Base-by-base conservation (phyloP, 1,140 invertebrate species). In the Drosophila kohkoa region DNA sequence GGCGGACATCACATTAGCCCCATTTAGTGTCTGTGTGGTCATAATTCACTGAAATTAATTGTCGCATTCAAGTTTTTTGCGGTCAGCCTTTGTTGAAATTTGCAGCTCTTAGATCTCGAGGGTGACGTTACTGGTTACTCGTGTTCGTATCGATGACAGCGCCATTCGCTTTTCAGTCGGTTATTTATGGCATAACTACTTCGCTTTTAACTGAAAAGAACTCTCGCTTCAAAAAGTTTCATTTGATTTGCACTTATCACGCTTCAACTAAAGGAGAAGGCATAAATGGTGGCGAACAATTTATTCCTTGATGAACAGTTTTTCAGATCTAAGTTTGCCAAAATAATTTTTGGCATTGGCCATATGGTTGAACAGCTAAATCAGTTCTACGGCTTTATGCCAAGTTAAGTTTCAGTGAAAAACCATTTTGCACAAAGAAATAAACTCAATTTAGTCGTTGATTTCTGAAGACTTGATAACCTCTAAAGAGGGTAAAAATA, bases 31-130 rank as follows among this genome's bases (percentile, higher is more conserved):
- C 83, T 75, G 60, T 79, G 85, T 67, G 83, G 81, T 85, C 85
- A 88, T 88, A 88, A 88, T 88, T 88, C 83, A 88, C 85, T 70
- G 55, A 85, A 88, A 88, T 89, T 89, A 88, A 88, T 88, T 88
- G 85, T 88, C 81, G 77, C 80, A 83, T 73, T 87, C 77, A 68
- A 74, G 70, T 68, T 77, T 66, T 63, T 41, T 64, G 35, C 16
- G 48, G 62, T 51, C 25, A 16, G 35, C 55, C 25, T 58, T 58
- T 58, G 35, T 58, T 20, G 5, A 11, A 35, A 30, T 35, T 48
- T 58, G 45, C 45, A 57, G 41, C 41, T 43, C 64, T 25, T 57
- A 57, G 11, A 13, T 59, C 65, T 68, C 65, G 7, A 46, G 65
- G 55, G 65, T 28, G 45, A 55, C 10, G 45, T 68, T 68, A 41